Evolutionary conservation across 1,140 invertebrate genomes (phyloP), one percentile per base, ranked within the genome.

Genomic region (Maniola jurtina): DNA sequence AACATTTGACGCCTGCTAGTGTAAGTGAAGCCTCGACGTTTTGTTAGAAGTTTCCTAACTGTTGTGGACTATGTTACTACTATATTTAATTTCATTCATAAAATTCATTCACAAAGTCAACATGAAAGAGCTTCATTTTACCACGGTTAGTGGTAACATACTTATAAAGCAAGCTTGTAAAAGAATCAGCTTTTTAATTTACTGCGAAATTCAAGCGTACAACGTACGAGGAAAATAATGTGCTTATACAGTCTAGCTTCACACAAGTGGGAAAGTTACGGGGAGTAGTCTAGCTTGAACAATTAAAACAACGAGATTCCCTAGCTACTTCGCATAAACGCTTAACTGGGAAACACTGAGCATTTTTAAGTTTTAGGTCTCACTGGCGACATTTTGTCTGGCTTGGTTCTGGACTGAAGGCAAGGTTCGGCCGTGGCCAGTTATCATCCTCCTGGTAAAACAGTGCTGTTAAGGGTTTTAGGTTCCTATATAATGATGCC

Each of bases 291-390:
- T 64, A 59, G 66, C 57, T 45, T 35, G 54, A 45, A 68, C 66
- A 64, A 68, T 64, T 64, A 68, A 58, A 68, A 68, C 66, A 68
- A 60, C 47, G 40, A 6, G 48, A 8, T 15, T 7, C 47, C 47
- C 50, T 64, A 25, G 56, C 47, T 69, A 57, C 42, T 25, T 57
- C 61, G 62, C 66, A 42, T 68, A 57, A 14, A 34, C 15, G 35
- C 13, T 40, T 57, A 55, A 55, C 52, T 55, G 52, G 13, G 52
- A 34, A 34, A 55, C 9, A 13, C 4, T 9, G 9, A 34, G 52
- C 13, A 13, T 55, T 55, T 25, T 55, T 34, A 11, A 34, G 16
- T 6, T 16, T 16, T 3, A 16, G 14, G 15, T 7, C 2, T 16
- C 42, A 45, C 42, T 45, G 13, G 42, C 42, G 42, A 45, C 42